Evolutionary conservation across 2,797 vertebrate genomes (phyloP), one percentile per base, ranked within the genome.

Genomic region (Lepilemur septentrionalis): DNA sequence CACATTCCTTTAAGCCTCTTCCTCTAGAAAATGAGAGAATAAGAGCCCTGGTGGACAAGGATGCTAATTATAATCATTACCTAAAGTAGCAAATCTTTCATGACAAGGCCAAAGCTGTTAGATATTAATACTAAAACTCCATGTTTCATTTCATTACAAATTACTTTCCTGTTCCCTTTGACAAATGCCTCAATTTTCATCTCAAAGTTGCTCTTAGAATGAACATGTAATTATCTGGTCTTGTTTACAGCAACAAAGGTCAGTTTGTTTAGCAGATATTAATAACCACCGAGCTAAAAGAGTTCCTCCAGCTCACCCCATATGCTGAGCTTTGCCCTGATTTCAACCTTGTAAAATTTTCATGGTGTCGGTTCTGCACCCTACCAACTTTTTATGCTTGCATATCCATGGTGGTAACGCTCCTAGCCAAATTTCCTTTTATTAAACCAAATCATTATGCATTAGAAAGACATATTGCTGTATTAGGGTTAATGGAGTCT

Each of bases 191-290:
- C 17, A 0, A 79, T 98, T 98, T 98, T 97, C 92, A 83, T 91
- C 73, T 94, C 91, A 95, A 97, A 97, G 81, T 92, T 85, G 28
- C 93, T 98, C 95, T 97, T 95, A 88, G 91, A 97, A 94, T 63
- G 81, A 95, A 67, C 61, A 20, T 93, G 43, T 80, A 98, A 97
- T 98, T 98, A 98, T 95, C 83, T 91, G 82, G 69, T 52, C 92
- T 97, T 98, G 82, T 98, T 98, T 98, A 98, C 82, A 95, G 96
- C 82, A 88, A 79, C 96, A 96, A 95, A 98, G 96, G 96, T 97
- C 84, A 96, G 67, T 70, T 93, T 97, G 86, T 92, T 96, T 76
- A 97, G 88, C 78, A 97, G 96, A 97, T 97, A 97, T 3, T 41
- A 97, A 92, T 93, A 98, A 95, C 79, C 72, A 50, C 79, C 93